These are phyloP conservation scores for Pedicia rivosa DNA, from an alignment of 2,888 invertebrate genomes.

Conservation along the genomic window DNA sequence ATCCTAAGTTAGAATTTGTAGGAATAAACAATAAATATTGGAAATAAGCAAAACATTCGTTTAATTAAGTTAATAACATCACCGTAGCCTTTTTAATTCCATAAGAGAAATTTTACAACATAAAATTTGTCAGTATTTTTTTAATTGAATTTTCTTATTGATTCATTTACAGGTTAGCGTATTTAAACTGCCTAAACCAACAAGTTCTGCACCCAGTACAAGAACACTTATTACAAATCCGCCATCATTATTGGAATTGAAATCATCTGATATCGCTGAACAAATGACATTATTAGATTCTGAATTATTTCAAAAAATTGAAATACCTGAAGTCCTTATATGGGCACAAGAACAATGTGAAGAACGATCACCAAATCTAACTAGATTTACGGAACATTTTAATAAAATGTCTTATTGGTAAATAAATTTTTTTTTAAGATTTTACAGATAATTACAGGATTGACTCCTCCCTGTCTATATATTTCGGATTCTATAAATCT, in stretches of 20 bases:
- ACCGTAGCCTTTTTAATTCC: no score
- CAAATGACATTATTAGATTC: constrained; percentile 97
- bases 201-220: constrained; percentile 29
- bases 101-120: no score
- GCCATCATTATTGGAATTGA: constrained; percentile 72
- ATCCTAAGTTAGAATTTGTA: no score
- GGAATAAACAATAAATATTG: no score
- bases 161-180: constrained; percentile 19
- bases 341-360: constrained; percentile 98
- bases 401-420: constrained; percentile 99
- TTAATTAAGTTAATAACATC: no score
- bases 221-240: constrained; percentile 38
- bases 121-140: neutral
- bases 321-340: constrained; percentile 90
- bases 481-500: no score
- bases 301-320: constrained; percentile 87
- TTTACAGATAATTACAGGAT: constrained; percentile 1
- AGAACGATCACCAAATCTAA: constrained; percentile 90
- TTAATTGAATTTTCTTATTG: neutral
- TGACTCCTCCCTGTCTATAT: no score
- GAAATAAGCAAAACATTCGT: no score
- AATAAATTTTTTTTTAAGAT: constrained; percentile 14
- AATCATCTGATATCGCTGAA: constrained; percentile 88
- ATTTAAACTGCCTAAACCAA: constrained; percentile 24
- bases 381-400: constrained; percentile 95